A percentile compares a stretch with the other conserved stretches of the same genome.
Evolutionary conservation across 2,113 vertebrate genomes (phyloP).

Genomic region (Serinus canaria): DNA sequence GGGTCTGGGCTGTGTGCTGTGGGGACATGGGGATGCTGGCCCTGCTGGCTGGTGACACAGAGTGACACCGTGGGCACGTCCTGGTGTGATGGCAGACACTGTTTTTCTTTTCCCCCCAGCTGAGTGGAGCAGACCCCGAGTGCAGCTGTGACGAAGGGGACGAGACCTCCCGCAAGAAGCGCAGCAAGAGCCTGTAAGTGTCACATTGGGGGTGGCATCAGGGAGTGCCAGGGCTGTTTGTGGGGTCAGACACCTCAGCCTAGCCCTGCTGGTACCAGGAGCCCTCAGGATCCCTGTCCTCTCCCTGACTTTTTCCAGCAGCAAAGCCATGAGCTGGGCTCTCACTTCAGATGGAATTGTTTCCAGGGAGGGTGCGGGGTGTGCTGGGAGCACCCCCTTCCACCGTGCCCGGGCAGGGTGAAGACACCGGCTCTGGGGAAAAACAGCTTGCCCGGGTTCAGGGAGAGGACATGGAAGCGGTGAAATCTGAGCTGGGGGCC

Average conservation of each 20-base stretch:
- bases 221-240: neutral
- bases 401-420: rapidly evolving
- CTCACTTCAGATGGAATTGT: neutral
- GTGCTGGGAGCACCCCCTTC: neutral
- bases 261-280: rapidly evolving
- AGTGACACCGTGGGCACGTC: neutral
- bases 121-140: constrained; percentile 77
- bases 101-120: constrained; percentile 66
- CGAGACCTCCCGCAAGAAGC: constrained; percentile 83
- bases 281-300: rapidly evolving
- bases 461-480: neutral
- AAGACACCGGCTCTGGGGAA: neutral
- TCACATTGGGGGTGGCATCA: neutral
- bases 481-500: constrained; percentile 20
- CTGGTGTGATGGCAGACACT: neutral
- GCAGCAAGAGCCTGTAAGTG: constrained; percentile 91
- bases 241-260: rapidly evolving
- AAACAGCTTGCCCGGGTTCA: neutral
- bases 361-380: neutral
- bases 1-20: neutral
- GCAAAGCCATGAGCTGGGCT: neutral
- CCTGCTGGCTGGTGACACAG: neutral
- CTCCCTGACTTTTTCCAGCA: neutral
- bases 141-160: constrained; percentile 79
- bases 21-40: rapidly evolving